Percentiles rank a stretch among this genome's conserved stretches.
Evolutionary conservation across 2,888 invertebrate genomes (phyloP).

Genomic region (Exephanes ischioxanthus): DNA sequence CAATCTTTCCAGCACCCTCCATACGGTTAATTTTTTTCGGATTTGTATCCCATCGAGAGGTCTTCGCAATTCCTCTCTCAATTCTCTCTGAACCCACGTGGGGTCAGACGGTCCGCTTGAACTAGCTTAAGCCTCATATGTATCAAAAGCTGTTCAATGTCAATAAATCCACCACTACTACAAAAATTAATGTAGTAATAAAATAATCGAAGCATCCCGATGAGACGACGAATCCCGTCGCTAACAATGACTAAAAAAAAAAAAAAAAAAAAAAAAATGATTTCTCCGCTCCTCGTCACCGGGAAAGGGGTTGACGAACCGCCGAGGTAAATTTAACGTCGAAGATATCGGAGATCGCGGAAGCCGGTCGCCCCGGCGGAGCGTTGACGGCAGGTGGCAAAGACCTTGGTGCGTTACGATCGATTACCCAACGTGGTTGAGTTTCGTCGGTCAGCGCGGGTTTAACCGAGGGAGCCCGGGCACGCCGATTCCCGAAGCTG

Average conservation of each 20-base stretch:
- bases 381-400: conserved; percentile 78
- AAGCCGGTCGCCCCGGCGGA: conserved; percentile 39
- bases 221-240: no score
- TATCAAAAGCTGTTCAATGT: no score
- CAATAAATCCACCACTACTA: no score
- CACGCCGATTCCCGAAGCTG: conserved; percentile 57
- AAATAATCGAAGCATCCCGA: no score
- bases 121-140: no score
- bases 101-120: no score
- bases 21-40: no score
- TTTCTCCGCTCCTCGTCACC: background rate
- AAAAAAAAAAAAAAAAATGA: background rate
- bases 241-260: background rate
- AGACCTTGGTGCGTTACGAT: conserved; percentile 81
- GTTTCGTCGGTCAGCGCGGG: conserved; percentile 67
- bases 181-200: no score
- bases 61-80: no score
- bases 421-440: conserved; percentile 78
- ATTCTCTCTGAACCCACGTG: no score
- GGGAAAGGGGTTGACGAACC: conserved; percentile 8
- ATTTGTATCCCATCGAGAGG: no score
- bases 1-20: no score
- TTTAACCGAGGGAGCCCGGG: conserved; percentile 15
- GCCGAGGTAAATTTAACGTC: conserved; percentile 9
- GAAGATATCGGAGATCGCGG: conserved; percentile 26